Base-by-base conservation (phyloP, 2,113 vertebrate genomes). In the Forbesichthys agassizii region DNA sequence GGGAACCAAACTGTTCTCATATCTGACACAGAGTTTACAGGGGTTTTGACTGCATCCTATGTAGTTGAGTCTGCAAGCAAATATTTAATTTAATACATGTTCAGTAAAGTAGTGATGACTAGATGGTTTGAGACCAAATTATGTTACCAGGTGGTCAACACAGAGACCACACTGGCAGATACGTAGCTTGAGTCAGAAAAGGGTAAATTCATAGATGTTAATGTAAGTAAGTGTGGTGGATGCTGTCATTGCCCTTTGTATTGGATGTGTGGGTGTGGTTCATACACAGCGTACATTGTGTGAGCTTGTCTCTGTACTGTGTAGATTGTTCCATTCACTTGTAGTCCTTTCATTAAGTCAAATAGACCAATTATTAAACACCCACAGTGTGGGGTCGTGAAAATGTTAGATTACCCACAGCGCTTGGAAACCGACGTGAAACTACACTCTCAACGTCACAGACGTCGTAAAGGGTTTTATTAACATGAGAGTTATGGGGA, bases 371-470 rank as follows among this genome's bases (percentile, higher is more conserved):
- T 75, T 78, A 69, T 67, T 64, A 33, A 66, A 74, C 55, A 69
- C 52, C 66, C 62, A 59, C 64, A 71, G 54, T 13, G 18, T 33
- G 62, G 66, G 60, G 48, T 84, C 33, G 4, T 75, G 55, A 61
- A 84, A 86, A 83, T 80, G 77, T 81, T 75, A 66, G 10, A 84
- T 88, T 81, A 88, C 70, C 80, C 86, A 79, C 58, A 66, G 61
- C 53, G 76, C 63, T 64, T 73, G 84, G 54, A 69, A 73, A 82
- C 65, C 78, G 58, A 77, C 46, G 65, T 64, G 51, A 83, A 84
- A 73, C 70, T 62, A 51, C 66, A 77, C 33, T 51, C 36, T 73
- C 67, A 33, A 62, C 77, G 69, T 84, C 65, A 81, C 60, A 76
- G 63, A 77, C 64, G 73, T 78, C 78, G 73, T 74, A 66, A 69